phyloP scores from a whole-genome alignment of 2,888 invertebrate genomes.

The Dasysyrphus tricinctus region DNA sequence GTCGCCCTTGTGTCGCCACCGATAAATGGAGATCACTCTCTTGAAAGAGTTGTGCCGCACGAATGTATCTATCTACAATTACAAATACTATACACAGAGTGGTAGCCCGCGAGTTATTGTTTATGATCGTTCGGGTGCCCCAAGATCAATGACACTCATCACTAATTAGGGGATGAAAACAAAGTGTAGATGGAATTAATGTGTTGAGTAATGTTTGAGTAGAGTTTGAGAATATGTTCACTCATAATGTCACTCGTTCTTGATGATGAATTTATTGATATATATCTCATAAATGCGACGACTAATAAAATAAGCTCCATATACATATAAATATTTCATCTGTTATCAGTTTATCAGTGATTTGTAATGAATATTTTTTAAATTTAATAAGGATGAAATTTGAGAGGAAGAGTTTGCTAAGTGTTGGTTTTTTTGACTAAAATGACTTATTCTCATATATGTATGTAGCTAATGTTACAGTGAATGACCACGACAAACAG shows the following conservation, averaged over 20 bases:
- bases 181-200: conserved; percentile 4
- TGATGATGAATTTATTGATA: conserved; percentile 21
- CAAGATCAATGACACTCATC: conserved; percentile 25
- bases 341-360: conserved; percentile 16
- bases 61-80: conserved; percentile 24
- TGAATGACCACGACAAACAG: too few species aligned
- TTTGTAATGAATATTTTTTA: background rate
- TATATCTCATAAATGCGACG: conserved; percentile 12
- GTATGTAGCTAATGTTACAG: too few species aligned
- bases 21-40: conserved; percentile 50
- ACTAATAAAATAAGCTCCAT: conserved; percentile 41
- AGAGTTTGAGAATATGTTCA: background rate
- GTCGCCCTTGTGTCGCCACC: conserved; percentile 59
- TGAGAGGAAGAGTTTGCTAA: background rate
- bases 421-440: too few species aligned
- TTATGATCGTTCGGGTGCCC: conserved; percentile 51
- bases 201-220: conserved; percentile 31
- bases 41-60: conserved; percentile 64
- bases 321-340: conserved; percentile 19
- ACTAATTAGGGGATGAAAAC: conserved; percentile 31
- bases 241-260: conserved; percentile 43
- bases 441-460: too few species aligned
- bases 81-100: conserved; percentile 28
- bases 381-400: background rate
- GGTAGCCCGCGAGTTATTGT: conserved; percentile 40